Evolutionary conservation across 2,888 invertebrate species (phyloP), one percentile per base, ranked within the genome.

Genomic region (Scaptomyza cyrtandrae): DNA sequence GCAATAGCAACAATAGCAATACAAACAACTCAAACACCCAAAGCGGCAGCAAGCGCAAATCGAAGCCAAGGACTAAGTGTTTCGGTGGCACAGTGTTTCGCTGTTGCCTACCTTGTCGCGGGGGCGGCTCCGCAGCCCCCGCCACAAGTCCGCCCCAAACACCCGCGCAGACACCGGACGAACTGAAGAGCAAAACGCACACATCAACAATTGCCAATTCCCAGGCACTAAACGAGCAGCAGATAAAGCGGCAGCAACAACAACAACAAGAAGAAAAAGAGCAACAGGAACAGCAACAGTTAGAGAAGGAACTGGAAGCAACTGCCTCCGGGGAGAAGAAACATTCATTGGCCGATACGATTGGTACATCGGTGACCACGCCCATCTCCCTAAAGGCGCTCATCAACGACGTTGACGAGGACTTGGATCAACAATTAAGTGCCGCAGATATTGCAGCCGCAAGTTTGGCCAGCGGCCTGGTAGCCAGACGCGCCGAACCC

Each of bases 61-160:
- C 91, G 66, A 92, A 92, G 83, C 80, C 85, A 61, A 61, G 74
- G 65, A 80, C 83, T 85, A 92, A 91, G 91, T 91, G 91, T 83
- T 91, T 91, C 84, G 89, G 95, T 94, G 94, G 94, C 92, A 94
- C 94, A 94, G 95, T 95, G 93, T 95, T 95, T 95, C 95, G 95
- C 94, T 95, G 95, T 94, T 95, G 95, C 94, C 94, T 95, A 95
- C 95, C 95, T 94, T 95, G 95, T 95, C 95, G 95, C 94, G 95
- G 95, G 95, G 95, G 95, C 95, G 94, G 94, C 94, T 94, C 95
- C 93, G 93, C 94, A 93, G 93, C 94, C 93, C 93, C 93, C 91
- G 91, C 92, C 88, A 92, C 92, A 93, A 93, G 94, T 92, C 94
- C 94, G 88, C 91, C 92, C 82, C 90, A 89, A 83, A 91, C 92